A percentile compares a stretch with the other conserved stretches of the same genome.
Evolutionary conservation across 2,888 invertebrate genomes (phyloP).

Genomic region (Hyppa rectilinea): DNA sequence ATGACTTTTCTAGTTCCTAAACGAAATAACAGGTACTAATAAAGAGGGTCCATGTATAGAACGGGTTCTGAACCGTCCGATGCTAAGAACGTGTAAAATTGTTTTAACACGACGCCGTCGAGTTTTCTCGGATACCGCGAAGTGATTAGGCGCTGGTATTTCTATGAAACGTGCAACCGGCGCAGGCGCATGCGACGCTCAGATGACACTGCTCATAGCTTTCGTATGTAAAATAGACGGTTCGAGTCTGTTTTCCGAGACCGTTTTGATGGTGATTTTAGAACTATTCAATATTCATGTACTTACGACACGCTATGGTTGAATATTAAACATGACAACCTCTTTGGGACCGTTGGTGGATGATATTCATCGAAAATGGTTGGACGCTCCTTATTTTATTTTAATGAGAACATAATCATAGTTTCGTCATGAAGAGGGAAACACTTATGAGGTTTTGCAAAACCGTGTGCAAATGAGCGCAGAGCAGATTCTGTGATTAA

Average conservation of each 20-base stretch:
- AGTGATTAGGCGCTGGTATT: slow-evolving; percentile 63
- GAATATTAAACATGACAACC: slow-evolving; percentile 40
- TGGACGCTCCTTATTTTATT: slow-evolving; percentile 16
- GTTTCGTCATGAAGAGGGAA: slow-evolving; percentile 20
- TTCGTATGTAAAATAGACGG: slow-evolving; percentile 54
- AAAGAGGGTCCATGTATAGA: slow-evolving; percentile 39
- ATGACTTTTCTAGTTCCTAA: slow-evolving; percentile 57
- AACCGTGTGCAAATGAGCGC: slow-evolving; percentile 25
- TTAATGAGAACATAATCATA: slow-evolving; percentile 29
- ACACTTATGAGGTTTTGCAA: slow-evolving; percentile 16
- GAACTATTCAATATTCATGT: slow-evolving; percentile 51
- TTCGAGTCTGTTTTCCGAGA: slow-evolving; percentile 44
- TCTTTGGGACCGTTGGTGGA: slow-evolving; percentile 18
- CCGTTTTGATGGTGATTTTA: slow-evolving; percentile 33
- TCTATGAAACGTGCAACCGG: slow-evolving; percentile 55
- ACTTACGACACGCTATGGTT: slow-evolving; percentile 40
- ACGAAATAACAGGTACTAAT: slow-evolving; percentile 50
- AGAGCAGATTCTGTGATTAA: slow-evolving; percentile 12
- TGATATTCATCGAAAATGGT: slow-evolving; percentile 17
- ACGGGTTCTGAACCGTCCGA: slow-evolving; percentile 48
- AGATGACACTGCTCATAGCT: slow-evolving; percentile 58
- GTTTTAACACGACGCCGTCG: slow-evolving; percentile 58
- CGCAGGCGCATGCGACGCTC: slow-evolving; percentile 44
- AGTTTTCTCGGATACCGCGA: slow-evolving; percentile 66
- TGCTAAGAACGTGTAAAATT: slow-evolving; percentile 65